These are phyloP conservation scores for Meloidogyne chitwoodi DNA, from an alignment of 1,140 invertebrate species.

Conservation along the genomic window DNA sequence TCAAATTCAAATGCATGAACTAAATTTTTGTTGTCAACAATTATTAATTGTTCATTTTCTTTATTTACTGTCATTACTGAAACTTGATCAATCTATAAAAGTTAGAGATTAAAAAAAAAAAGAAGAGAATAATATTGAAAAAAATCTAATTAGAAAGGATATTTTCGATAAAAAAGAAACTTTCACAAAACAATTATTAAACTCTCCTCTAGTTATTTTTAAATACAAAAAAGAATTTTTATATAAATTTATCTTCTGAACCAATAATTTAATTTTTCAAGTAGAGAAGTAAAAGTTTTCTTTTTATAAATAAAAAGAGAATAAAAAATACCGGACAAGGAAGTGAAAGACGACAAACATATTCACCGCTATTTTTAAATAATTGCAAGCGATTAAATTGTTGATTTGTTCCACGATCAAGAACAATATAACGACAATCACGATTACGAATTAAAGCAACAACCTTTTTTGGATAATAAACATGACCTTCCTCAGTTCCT, in stretches of 20 bases:
- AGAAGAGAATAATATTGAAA: too few relatives aligned
- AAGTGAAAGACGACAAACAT: slow-evolving; percentile 22
- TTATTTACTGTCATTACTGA: slow-evolving; percentile 35
- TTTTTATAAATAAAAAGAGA: too few relatives aligned
- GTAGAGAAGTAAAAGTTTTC: too few relatives aligned
- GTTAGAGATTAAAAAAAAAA: too few relatives aligned
- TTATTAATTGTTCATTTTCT: slow-evolving; percentile 26
- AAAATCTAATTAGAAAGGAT: too few relatives aligned
- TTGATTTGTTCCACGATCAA: slow-evolving; percentile 29
- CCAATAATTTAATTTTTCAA: too few relatives aligned
- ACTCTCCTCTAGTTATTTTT: too few relatives aligned
- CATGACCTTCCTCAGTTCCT: slow-evolving; percentile 30
- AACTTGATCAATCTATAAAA: slow-evolving; percentile 33
- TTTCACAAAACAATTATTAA: too few relatives aligned
- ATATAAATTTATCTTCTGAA: too few relatives aligned
- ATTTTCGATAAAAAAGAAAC: too few relatives aligned
- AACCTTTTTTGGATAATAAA: slow-evolving; percentile 38
- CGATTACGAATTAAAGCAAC: slow-evolving; percentile 25
- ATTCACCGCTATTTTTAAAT: slow-evolving; percentile 33
- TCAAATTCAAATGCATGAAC: slow-evolving; percentile 29
- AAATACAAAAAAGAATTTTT: too few relatives aligned
- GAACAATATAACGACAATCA: slow-evolving; percentile 31
- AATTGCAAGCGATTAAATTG: slow-evolving; percentile 33
- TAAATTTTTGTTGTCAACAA: slow-evolving; percentile 37
- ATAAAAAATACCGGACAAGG: slow-evolving; percentile 14